Evolutionary conservation across 2,113 vertebrate species (phyloP), one percentile per base, ranked within the genome.

Genomic region (Tylochromis polylepis): DNA sequence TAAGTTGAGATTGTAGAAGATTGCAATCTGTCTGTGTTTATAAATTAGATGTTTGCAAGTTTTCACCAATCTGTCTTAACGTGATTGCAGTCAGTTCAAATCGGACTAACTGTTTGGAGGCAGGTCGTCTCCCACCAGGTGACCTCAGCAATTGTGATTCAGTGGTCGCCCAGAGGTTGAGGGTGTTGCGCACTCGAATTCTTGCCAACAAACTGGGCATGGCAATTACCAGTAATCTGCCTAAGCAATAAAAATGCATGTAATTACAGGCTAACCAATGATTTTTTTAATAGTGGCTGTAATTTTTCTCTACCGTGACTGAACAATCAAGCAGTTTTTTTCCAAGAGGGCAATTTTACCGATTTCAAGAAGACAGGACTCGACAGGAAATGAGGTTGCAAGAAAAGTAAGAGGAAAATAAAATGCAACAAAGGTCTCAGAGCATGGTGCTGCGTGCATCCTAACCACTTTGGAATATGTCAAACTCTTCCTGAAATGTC

Each of bases 381-480:
- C 6, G 2, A 51, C 56, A 85, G 31, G 22, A 62, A 55, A 27
- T 6, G 8, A 85, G 22, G 72, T 12, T 53, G 46, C 72, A n/a
- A 34, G 72, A 49, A 53, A 57, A 80, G 55, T 29, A 43, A 43
- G 34, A 16, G 31, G 14, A 24, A 29, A 57, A 20, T 46, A 20
- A 81, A 43, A 80, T 43, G 15, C n/a, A 41, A 58, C 24, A 81
- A 59, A 81, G 14, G 3, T 59, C 22, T 43, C 9, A 20, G 70
- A 29, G 24, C 1, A 49, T 12, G 70, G 24, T 20, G 24, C 43
- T 20, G 16, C 0, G 1, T 75, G 43, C 1, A 2, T 51, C 43
- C 46, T 53, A 77, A 34, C 46, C 72, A 53, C 27, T 77, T 77
- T n/a, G 72, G 72, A 77, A 53, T n/a, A 46, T n/a, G 72, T 77